Conservation (phyloP, 2,113 vertebrate genomes). For the Semnornis frantzii region DNA sequence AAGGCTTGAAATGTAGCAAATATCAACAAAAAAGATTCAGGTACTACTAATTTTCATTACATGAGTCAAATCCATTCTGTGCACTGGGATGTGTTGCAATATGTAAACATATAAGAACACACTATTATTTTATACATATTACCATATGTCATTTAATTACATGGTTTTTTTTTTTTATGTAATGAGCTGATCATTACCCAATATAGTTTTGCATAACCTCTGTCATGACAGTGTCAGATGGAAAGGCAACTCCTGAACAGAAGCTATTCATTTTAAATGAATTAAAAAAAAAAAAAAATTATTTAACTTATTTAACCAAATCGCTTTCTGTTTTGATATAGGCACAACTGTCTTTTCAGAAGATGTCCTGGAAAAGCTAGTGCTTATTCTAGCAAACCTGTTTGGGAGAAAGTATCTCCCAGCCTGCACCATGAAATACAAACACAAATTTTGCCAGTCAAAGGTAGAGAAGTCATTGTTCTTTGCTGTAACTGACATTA, state of each 20-base stretch:
- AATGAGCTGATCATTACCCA: background rate
- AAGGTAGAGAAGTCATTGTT: conserved; percentile 17
- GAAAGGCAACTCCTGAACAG: background rate
- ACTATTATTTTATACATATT: background rate
- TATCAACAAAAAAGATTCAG: background rate
- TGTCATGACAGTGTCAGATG: background rate
- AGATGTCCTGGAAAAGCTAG: conserved; percentile 54
- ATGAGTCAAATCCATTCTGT: background rate
- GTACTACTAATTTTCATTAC: background rate
- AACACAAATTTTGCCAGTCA: conserved; percentile 12
- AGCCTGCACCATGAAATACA: background rate
- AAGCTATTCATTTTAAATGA: background rate
- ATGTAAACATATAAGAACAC: background rate
- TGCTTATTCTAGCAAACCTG: conserved; percentile 62
- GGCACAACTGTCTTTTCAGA: conserved; percentile 52
- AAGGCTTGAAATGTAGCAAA: background rate
- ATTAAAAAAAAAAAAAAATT: background rate
- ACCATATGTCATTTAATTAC: background rate
- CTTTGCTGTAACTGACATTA: background rate
- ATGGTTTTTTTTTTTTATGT: background rate
- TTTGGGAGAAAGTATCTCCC: conserved; percentile 46
- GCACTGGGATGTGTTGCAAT: background rate
- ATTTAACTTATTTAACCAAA: background rate
- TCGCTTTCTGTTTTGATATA: conserved; percentile 13
- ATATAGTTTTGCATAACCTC: background rate